Evolutionary conservation across 1,140 invertebrate species (phyloP), one percentile per base, ranked within the genome.

Genomic region (Philaenus spumarius): DNA sequence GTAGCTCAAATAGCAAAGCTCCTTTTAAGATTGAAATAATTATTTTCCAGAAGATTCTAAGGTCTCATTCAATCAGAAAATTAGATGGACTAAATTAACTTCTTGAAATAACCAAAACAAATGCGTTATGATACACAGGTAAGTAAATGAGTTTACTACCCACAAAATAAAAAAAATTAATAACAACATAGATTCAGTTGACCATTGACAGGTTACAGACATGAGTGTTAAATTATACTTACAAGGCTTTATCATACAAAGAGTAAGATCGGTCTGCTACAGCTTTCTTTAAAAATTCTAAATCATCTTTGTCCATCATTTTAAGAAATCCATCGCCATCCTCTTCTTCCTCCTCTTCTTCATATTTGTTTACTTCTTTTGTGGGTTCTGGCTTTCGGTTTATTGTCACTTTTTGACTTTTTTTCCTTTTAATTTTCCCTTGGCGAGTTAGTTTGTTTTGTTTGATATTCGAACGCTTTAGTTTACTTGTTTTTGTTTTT

Each of bases 301-400:
- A 68, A 68, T 85, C 83, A 12, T 85, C 82, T 24, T 82, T 72
- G 53, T 81, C 79, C 40, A 82, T 70, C 80, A 82, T 82, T 24
- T 80, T 74, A 60, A 85, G 68, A 73, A 85, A 77, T 68, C 83
- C 81, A 39, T 80, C 73, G 20, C 76, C 81, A 73, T 80, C 75
- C 64, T 79, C 77, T 66, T 71, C 75, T 53, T 71, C 70, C 58
- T 77, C 70, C 45, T 68, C n/a, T 19, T 63, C 62, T 24, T 69
- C 64, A 24, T 64, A 59, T 23, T 59, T 53, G n/a, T n/a, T n/a
- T 58, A 73, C 69, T 20, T 77, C 72, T 34, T 71, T 71, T 22
- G 62, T 55, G n/a, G 50, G n/a, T n/a, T 66, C 26, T 67, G 67
- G 54, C 76, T 73, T 58, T 4, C 51, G 53, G 37, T 54, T 37